Base-by-base conservation (phyloP, 2,888 invertebrate genomes). In the Aphidius colemani region DNA sequence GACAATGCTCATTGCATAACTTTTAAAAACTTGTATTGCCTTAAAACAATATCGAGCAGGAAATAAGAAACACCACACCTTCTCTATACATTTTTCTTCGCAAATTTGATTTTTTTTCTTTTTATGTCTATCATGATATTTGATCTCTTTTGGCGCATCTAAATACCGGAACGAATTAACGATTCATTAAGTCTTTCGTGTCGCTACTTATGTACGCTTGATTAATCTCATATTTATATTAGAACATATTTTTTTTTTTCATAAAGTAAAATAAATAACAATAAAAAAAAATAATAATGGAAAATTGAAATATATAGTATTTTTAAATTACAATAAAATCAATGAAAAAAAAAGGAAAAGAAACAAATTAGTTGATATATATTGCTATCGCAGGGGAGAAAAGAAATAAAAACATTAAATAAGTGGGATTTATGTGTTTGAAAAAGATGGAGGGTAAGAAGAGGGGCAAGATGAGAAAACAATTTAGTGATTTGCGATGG, bases 151-250 rank as follows among this genome's bases (percentile, higher is more conserved):
- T 76, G 74, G 75, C 77, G 76, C 74, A 77, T 76, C 79, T 79
- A 79, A 80, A 74, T 75, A 75, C 78, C 78, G 79, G 79, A 79
- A 79, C 75, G 72, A 30, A 30, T 67, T 53, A 56, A 77, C 78
- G 78, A 78, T 77, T 78, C 79, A 78, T 79, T 79, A 78, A 79
- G 73, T 72, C 64, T 39, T 6, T 30, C 45, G 45, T 44, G 11
- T 55, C 13, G 43, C 41, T 44, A 55, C 55, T 8, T n/a, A 18
- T 40, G 40, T 51, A 30, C 30, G 30, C 30, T 30, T 40, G 40
- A 51, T 51, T 40, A 51, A 50, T 50, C 18, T 50, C 6, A 30
- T 30, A 50, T 18, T 30, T 30, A 30, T 30, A 30, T 30, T 30
- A 30, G 30, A 30, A 3, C 3, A 30, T n/a, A n/a, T n/a, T 30